Percentiles rank a stretch among this genome's conserved stretches.
Evolutionary conservation across 1,140 invertebrate species (phyloP).

Genomic region (Zaprionus vittiger): DNA sequence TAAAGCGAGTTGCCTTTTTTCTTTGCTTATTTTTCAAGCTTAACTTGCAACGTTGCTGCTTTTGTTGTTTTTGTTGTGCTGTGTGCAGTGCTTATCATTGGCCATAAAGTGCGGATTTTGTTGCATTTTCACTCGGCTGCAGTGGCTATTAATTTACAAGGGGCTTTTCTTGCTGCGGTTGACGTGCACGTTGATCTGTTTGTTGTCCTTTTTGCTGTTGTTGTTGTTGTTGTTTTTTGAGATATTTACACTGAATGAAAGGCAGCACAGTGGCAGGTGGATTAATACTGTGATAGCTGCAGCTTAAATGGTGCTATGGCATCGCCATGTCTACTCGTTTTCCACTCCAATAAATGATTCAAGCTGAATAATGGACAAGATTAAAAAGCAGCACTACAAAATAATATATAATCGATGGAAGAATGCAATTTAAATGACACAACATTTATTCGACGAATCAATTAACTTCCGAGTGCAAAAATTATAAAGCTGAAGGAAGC

Average conservation of each 20-base stretch:
- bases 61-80: slow-evolving; percentile 12
- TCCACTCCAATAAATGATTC: background rate
- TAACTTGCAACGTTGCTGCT: slow-evolving; percentile 32
- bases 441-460: background rate
- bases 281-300: slow-evolving; percentile 26
- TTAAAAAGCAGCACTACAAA: background rate
- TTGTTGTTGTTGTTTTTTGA: background rate
- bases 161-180: slow-evolving; percentile 40
- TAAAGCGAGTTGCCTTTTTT: slow-evolving; percentile 38
- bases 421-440: background rate
- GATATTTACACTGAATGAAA: slow-evolving; percentile 11
- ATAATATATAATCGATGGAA: background rate
- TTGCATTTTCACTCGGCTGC: slow-evolving; percentile 53
- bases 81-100: slow-evolving; percentile 58
- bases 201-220: background rate
- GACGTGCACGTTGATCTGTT: background rate
- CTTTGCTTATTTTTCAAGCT: slow-evolving; percentile 48
- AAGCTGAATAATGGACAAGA: background rate
- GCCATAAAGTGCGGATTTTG: slow-evolving; percentile 60
- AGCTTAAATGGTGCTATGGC: background rate
- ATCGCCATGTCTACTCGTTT: background rate
- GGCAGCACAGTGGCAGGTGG: slow-evolving; percentile 15
- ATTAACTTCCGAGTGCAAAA: background rate
- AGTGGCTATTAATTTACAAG: slow-evolving; percentile 73
- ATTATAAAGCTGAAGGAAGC: background rate